Conservation (phyloP, 2,888 invertebrate genomes). For the Tetramorium bicarinatum region DNA sequence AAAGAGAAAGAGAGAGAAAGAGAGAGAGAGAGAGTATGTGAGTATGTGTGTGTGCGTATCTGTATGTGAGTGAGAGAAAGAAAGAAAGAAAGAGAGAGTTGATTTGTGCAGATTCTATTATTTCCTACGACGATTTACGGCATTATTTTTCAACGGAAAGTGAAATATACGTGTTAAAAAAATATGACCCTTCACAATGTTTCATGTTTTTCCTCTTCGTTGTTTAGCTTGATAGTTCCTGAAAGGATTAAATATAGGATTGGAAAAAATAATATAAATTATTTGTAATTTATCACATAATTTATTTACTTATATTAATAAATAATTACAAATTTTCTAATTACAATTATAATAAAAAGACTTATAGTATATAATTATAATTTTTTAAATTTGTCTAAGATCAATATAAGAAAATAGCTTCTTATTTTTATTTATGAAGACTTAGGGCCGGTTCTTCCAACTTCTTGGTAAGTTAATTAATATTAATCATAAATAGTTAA, state of each 20-base stretch:
- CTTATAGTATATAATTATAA: background rate
- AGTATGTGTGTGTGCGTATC: no score
- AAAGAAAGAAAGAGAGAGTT: slow-evolving; percentile 74
- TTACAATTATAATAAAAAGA: background rate
- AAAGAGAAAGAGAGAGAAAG: background rate
- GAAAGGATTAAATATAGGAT: background rate
- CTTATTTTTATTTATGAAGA: no score
- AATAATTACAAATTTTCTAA: background rate
- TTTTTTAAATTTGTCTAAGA: background rate
- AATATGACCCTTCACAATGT: slow-evolving; percentile 5
- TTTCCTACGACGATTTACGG: slow-evolving; percentile 84
- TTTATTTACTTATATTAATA: background rate
- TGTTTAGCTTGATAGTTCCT: background rate
- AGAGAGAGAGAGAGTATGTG: background rate
- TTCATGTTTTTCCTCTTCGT: background rate
- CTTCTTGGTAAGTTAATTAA: no score
- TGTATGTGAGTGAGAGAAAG: slow-evolving; percentile 38
- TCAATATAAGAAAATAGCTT: background rate
- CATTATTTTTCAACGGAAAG: slow-evolving; percentile 85
- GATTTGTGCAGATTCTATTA: slow-evolving; percentile 86
- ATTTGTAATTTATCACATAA: background rate
- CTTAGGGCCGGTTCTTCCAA: no score
- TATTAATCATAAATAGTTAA: no score
- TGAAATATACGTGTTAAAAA: slow-evolving; percentile 85
- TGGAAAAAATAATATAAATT: background rate